These are phyloP conservation scores for Tetraneura akinire DNA, from an alignment of 1,140 invertebrate species.

Conservation along the genomic window DNA sequence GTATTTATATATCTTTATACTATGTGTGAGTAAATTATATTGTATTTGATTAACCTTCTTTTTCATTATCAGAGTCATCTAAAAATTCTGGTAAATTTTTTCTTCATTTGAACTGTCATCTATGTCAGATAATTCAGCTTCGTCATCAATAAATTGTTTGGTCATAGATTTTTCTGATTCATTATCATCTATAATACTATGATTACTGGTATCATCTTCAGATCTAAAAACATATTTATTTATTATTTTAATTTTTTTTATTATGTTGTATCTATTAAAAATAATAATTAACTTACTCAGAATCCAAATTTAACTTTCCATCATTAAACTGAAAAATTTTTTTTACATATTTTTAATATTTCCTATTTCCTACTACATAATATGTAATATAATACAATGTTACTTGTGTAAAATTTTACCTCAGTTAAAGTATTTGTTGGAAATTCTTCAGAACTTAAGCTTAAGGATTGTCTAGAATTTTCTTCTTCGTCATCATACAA, in stretches of 20 bases:
- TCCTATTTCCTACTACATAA: background rate
- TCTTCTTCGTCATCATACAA: background rate
- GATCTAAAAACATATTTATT: background rate
- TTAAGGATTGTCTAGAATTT: background rate
- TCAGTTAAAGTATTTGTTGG: background rate
- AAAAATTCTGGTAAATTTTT: background rate
- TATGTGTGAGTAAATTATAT: background rate
- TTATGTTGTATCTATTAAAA: background rate
- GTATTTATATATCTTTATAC: too few relatives aligned
- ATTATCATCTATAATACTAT: background rate
- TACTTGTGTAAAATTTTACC: background rate
- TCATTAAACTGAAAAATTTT: background rate
- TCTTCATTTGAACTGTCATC: background rate
- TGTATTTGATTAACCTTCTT: constrained; percentile 1
- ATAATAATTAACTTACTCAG: background rate
- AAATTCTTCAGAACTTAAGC: background rate
- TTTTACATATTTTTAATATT: too few relatives aligned
- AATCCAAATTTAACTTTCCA: background rate
- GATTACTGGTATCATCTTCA: background rate
- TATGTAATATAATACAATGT: too few relatives aligned
- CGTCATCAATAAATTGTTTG: constrained; percentile 13
- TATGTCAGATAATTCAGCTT: background rate
- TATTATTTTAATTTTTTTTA: too few relatives aligned
- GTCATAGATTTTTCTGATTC: background rate
- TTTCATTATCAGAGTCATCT: background rate